Evolutionary conservation across 2,888 invertebrate genomes (phyloP), one percentile per base, ranked within the genome.

Genomic region (Agriopis aurantiaria): DNA sequence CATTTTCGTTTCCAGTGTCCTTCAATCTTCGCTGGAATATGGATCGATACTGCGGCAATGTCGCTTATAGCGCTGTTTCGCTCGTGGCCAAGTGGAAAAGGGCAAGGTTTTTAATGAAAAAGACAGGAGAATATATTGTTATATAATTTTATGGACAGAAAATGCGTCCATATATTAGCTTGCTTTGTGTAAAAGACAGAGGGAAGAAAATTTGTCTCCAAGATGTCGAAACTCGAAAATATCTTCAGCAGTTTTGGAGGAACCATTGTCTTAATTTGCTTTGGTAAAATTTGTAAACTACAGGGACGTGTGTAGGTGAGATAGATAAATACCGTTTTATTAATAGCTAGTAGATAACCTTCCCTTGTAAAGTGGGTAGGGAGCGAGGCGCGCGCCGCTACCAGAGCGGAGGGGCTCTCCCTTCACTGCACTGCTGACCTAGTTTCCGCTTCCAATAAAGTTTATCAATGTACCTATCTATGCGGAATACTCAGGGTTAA

Each of bases 401-500:
- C 80, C 78, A 83, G 80, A 81, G 86, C 78, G 83, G 80, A 81
- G 86, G 85, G 82, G 76, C 78, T 73, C 86, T 80, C 82, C 88
- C 88, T 81, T 80, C 82, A 79, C 83, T 92, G 93, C 92, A 92
- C 90, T 87, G 89, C 83, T 93, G 92, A 92, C 93, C 93, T 82
- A 93, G 79, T 90, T 93, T 83, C 84, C 79, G 81, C 81, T 74
- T 82, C 80, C 84, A 82, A 66, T 76, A 71, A 73, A 75, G 56
- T 72, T 71, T 70, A 77, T 74, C 74, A 69, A 73, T 71, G 67
- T 71, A 68, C 48, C 46, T 69, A 68, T 70, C 60, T 65, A 68
- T 72, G 69, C 68, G 68, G 55, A 59, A 52, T 61, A 61, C 61
- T 61, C 53, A 53, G 62, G 52, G 57, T 14, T 53, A 46, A 62